Conservation (phyloP, 2,113 vertebrate genomes). For the Cyanistes caeruleus region DNA sequence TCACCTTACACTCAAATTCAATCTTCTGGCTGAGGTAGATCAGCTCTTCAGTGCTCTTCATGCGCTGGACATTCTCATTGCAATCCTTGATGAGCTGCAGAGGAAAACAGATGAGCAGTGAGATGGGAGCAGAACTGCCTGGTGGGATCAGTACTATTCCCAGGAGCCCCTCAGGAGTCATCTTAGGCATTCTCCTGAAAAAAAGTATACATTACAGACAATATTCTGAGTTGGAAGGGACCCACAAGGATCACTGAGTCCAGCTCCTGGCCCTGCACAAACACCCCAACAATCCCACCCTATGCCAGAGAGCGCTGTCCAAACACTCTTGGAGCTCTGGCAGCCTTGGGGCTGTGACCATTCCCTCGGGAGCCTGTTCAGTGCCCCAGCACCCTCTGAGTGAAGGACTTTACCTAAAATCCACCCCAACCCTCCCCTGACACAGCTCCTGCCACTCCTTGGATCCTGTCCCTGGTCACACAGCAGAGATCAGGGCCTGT, state of each 20-base stretch:
- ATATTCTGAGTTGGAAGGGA: background rate
- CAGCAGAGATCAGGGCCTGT: background rate
- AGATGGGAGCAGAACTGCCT: background rate
- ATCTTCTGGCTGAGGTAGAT: conserved; percentile 92
- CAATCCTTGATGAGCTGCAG: conserved; percentile 91
- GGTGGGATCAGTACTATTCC: background rate
- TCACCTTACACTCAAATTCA: conserved; percentile 95
- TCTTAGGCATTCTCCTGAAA: background rate
- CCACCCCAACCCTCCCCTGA: background rate
- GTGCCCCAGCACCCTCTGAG: background rate
- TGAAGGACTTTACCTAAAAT: background rate
- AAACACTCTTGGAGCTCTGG: background rate
- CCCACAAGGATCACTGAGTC: rapidly evolving
- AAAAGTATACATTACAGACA: background rate
- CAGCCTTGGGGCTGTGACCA: background rate
- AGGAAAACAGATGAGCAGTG: background rate
- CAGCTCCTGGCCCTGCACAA: background rate
- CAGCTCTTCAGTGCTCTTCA: conserved; percentile 93
- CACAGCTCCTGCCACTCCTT: background rate
- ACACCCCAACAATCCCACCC: background rate
- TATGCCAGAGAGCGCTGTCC: background rate
- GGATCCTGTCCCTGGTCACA: background rate
- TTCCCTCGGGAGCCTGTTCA: background rate
- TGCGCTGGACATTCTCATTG: conserved; percentile 92
- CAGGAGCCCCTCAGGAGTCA: background rate